Evolutionary conservation across 2,888 invertebrate genomes (phyloP), one percentile per base, ranked within the genome.

Genomic region (Shargacucullia verbasci): DNA sequence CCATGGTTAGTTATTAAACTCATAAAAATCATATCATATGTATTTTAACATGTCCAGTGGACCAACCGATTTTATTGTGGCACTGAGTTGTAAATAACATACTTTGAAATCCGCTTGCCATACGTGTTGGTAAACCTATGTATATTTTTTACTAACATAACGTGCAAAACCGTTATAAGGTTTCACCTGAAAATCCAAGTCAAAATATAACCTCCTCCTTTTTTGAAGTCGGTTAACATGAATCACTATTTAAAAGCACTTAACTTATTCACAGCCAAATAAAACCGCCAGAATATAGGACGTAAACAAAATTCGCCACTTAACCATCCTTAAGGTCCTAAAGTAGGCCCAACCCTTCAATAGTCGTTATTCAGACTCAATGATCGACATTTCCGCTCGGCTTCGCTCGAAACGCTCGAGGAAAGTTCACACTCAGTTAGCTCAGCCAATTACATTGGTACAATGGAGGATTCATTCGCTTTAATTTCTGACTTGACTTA

Each of bases 371-470:
- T 70, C 65, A 58, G 61, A 60, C 62, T 44, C 76, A 78, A 62
- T 76, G 75, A 76, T 78, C 75, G 78, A 75, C 78, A 60, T 75
- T 76, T 78, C 59, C 62, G 35, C 72, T 55, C 62, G 60, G 48
- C 47, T 48, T 68, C 38, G 50, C 44, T 34, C 34, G 34, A 52
- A 54, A 55, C 45, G 15, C 14, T 35, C 58, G 39, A 45, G 75
- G 76, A 67, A 74, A 72, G 61, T 75, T 78, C 65, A 71, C 61
- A 74, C 68, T 58, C 59, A 71, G 69, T 78, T 78, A 50, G 61
- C 59, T 72, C 54, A 47, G 66, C 63, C 76, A 78, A 76, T 76
- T 78, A 75, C 62, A 41, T 52, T 49, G 44, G 62, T 41, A 75
- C 78, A 77, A 77, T 71, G 43, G 67, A 66, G 40, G 67, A 69